A percentile compares a stretch with the other conserved stretches of the same genome.
These are phyloP conservation scores for Rhopilema esculentum DNA, from an alignment of 30 jellyfish, hydroid and myxozoan species.

Conservation along the genomic window DNA sequence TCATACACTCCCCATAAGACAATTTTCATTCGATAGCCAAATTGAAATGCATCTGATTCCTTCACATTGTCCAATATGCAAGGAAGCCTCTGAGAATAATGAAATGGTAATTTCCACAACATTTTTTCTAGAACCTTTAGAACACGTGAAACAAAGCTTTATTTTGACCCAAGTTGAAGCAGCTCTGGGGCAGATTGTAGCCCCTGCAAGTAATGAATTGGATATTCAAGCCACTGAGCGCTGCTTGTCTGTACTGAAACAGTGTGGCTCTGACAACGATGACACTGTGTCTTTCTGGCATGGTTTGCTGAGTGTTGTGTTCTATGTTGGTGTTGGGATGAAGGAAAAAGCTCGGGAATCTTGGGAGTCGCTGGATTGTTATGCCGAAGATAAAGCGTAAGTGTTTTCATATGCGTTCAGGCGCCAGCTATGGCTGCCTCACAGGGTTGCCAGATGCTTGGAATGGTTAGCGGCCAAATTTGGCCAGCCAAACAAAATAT, in stretches of 20 bases:
- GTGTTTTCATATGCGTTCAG: not conserved
- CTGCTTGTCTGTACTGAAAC: constrained; percentile 41
- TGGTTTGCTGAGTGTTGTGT: constrained; percentile 28
- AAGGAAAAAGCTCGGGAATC: constrained; percentile 44
- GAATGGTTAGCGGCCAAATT: too few relatives aligned
- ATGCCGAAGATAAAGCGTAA: constrained; percentile 2
- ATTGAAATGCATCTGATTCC: too few relatives aligned
- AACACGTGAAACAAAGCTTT: constrained; percentile 12
- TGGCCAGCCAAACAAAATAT: too few relatives aligned
- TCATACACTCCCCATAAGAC: too few relatives aligned
- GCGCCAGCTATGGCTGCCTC: not conserved
- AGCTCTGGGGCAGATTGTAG: constrained; percentile 28
- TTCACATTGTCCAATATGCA: too few relatives aligned
- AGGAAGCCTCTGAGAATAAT: too few relatives aligned
- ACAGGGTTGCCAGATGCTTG: too few relatives aligned
- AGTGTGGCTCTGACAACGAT: constrained; percentile 37
- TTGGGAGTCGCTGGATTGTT: constrained; percentile 19
- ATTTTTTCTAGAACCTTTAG: constrained; percentile 40
- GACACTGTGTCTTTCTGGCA: constrained; percentile 30
- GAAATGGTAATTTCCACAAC: too few relatives aligned
- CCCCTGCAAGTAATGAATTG: constrained; percentile 19
- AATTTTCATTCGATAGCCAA: too few relatives aligned
- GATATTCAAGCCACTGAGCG: constrained; percentile 26
- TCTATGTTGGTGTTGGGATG: constrained; percentile 50
- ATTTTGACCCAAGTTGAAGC: constrained; percentile 51